Evolutionary conservation across 2,888 invertebrate species (phyloP), one percentile per base, ranked within the genome.

Genomic region (Trachelus iudaicus): DNA sequence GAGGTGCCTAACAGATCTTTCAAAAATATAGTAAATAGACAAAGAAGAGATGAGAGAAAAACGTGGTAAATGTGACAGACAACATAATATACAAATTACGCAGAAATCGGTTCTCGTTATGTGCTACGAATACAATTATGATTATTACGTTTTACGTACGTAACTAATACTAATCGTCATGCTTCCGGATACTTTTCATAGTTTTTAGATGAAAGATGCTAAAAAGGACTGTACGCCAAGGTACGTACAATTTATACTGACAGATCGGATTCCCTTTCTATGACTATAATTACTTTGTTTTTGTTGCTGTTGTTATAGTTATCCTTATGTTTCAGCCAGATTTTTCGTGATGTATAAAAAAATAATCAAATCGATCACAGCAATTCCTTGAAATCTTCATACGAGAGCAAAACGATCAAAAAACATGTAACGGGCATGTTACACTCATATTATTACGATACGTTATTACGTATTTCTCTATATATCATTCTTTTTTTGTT

Each of bases 1-100:
- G 74, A 78, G 74, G 80, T 81, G 80, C 81, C 69, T 81, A 76
- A 81, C 80, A 79, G 77, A 80, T 80, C 77, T 80, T 78, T 76
- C 30, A 37, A 75, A 75, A 56, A 56, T 56, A 56, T 23, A 23
- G 40, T 56, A 56, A 56, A 0, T 56, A 56, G 40, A 56, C 40
- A 56, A 23, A 56, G 40, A 23, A 56, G 23, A 56, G 40, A 56
- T 56, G 15, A 40, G 40, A 56, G 23, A 23, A 56, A 56, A 56
- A 56, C 40, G 23, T 15, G 40, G 40, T 56, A 56, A 56, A 56
- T 56, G 23, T 23, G 40, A 56, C 40, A 56, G 23, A 56, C 23
- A 56, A n/a, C 68, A 75, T 75, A 37, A 75, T 75, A 75, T 40
- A 68, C 69, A 68, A 73, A 76, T 68, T 68, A 56, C 40, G 40